These are phyloP conservation scores for Calameuta idolon DNA, from an alignment of 2,888 invertebrate species.

Conservation along the genomic window DNA sequence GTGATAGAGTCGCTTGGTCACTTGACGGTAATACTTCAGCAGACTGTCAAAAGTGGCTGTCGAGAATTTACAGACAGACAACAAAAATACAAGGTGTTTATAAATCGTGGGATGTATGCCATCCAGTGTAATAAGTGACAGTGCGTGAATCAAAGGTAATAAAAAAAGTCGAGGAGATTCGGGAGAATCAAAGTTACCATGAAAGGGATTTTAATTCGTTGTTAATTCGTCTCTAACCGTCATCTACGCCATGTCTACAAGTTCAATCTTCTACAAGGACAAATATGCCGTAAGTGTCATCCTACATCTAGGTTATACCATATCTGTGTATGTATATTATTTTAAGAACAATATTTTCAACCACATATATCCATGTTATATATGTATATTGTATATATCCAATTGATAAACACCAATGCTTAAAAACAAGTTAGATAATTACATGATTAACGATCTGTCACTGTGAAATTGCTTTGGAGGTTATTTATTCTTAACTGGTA, in stretches of 20 bases:
- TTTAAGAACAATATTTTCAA: neutral
- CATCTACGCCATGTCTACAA: conserved; percentile 59
- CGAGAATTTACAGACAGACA: neutral
- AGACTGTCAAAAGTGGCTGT: neutral
- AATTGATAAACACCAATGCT: neutral
- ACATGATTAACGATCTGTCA: neutral
- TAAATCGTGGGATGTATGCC: neutral
- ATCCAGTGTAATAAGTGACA: neutral
- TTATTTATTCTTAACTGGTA: neutral
- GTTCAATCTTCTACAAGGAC: conserved; percentile 63
- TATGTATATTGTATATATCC: neutral
- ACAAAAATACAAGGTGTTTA: neutral
- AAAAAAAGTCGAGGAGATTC: neutral
- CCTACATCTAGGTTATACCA: neutral
- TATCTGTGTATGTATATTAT: neutral
- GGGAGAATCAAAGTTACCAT: neutral
- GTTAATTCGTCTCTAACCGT: conserved; percentile 3
- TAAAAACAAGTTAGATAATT: neutral
- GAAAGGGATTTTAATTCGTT: neutral
- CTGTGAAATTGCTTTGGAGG: neutral
- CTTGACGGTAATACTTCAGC: neutral
- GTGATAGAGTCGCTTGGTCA: conserved; percentile 35
- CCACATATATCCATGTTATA: no score
- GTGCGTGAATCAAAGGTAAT: neutral
- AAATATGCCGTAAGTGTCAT: conserved; percentile 58